Conservation (phyloP, 2,888 invertebrate genomes). For the Thyatira batis region DNA sequence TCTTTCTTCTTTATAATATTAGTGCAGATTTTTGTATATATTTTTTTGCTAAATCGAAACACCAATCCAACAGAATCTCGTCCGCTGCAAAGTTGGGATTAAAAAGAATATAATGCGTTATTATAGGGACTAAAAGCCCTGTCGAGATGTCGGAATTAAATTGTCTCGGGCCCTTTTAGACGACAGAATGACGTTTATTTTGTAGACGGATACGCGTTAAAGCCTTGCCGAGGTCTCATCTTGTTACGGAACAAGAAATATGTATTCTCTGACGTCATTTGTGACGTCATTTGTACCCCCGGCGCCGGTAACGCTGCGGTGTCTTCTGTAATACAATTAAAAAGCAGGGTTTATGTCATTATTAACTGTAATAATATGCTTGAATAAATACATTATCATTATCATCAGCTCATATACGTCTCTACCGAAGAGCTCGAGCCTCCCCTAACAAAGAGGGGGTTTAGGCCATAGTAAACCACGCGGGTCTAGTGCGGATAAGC, state of each 20-base stretch:
- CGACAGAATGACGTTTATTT: not conserved
- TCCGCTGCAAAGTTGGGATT: conserved; percentile 14
- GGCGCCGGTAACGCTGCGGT: not conserved
- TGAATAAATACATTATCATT: no score
- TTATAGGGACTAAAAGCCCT: conserved; percentile 32
- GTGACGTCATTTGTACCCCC: not conserved
- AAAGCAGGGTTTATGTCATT: no score
- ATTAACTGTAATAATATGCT: no score
- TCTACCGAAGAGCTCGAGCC: no score
- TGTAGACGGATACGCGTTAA: not conserved
- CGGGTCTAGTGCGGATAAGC: no score
- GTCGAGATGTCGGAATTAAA: conserved; percentile 16
- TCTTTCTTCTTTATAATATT: no score
- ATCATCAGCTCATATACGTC: no score
- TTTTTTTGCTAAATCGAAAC: not conserved
- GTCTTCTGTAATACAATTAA: no score
- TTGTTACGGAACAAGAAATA: not conserved
- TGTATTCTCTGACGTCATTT: not conserved
- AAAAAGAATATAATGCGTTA: conserved; percentile 33
- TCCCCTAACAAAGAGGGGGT: no score
- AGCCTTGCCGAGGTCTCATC: not conserved
- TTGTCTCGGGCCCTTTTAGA: not conserved
- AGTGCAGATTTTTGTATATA: no score
- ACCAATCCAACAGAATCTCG: not conserved
- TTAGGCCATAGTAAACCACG: no score